Evolutionary conservation across 1,140 invertebrate species (phyloP).

Genomic region (Aphidius gifuensis): DNA sequence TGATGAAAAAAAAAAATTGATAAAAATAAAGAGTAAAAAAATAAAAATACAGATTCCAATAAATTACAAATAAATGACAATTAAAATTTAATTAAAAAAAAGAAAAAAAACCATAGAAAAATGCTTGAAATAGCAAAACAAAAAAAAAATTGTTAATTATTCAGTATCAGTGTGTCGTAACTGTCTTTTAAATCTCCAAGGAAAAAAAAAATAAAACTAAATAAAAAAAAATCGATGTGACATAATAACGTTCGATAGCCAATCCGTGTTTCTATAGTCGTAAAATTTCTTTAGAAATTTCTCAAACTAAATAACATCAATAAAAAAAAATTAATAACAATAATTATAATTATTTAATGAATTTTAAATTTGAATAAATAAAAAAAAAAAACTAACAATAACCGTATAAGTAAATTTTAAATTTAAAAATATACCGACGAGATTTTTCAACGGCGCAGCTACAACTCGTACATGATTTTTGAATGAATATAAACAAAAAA

Average conservation of each 20-base stretch:
- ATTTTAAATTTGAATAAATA: not conserved
- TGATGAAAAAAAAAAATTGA: too few relatives aligned
- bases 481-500: conserved; percentile 33
- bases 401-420: not conserved
- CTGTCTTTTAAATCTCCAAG: conserved; percentile 27
- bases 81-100: conserved; percentile 15
- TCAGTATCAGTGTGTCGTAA: conserved; percentile 38
- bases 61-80: too few relatives aligned
- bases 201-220: conserved; percentile 22
- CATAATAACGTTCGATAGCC: conserved; percentile 44
- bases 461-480: conserved; percentile 50
- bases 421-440: conserved; percentile 30
- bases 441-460: conserved; percentile 43
- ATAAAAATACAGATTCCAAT: too few relatives aligned
- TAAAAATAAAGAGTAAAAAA: too few relatives aligned
- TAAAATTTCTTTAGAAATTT: conserved; percentile 3
- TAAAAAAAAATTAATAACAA: not conserved
- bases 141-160: conserved; percentile 30
- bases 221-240: conserved; percentile 36
- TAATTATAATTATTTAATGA: not conserved
- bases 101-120: conserved; percentile 10
- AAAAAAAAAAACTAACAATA: conserved; percentile 2
- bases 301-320: conserved; percentile 2
- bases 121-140: not conserved
- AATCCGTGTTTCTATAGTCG: conserved; percentile 36